phyloP scores from a whole-genome alignment of 2,888 invertebrate genomes.

The Apomyelois bistriatella region DNA sequence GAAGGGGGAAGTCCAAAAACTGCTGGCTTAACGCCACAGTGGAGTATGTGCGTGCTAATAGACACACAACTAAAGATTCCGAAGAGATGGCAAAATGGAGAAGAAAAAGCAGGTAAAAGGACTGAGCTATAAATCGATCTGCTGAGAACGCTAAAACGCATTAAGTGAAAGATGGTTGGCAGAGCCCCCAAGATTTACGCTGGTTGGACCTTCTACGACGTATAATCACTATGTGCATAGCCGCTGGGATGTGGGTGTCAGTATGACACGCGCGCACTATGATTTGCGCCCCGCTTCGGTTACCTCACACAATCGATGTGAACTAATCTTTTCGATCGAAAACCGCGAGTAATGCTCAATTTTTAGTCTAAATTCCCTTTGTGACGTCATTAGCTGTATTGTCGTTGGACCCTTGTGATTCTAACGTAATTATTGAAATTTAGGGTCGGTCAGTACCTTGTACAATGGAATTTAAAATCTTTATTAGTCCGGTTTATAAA shows the following conservation, averaged over 20 bases:
- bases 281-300: conserved; percentile 74
- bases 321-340: conserved; percentile 61
- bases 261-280: conserved; percentile 67
- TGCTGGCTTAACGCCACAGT: too few species aligned
- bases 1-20: too few species aligned
- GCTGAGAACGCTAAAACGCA: too few species aligned
- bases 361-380: conserved; percentile 35
- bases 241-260: conserved; percentile 63
- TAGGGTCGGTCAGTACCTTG: not conserved
- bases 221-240: conserved; percentile 19
- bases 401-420: conserved; percentile 2
- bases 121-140: too few species aligned
- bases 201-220: not conserved
- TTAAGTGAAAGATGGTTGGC: not conserved
- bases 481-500: not conserved
- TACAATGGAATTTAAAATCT: not conserved
- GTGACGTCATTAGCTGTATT: conserved; percentile 8
- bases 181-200: not conserved
- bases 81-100: too few species aligned
- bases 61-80: too few species aligned
- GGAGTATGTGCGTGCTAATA: too few species aligned
- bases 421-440: conserved; percentile 4
- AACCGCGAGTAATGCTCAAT: conserved; percentile 57
- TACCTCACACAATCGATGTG: conserved; percentile 64
- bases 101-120: too few species aligned